Percentiles rank a stretch among this genome's conserved stretches.
phyloP scores from a whole-genome alignment of 2,113 vertebrate species.

The Engystomops pustulosus region DNA sequence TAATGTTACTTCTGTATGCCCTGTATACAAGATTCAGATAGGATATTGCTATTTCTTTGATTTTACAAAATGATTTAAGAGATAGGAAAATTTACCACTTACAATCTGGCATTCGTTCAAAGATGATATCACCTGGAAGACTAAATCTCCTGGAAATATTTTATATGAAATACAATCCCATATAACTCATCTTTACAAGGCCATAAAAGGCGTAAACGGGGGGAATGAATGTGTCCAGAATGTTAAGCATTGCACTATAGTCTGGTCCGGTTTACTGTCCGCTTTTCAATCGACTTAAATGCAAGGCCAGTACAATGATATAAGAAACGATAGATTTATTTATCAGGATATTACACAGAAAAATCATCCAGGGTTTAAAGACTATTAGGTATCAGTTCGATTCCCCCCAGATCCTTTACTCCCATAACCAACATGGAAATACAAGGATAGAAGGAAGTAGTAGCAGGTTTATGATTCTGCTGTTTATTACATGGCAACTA shows the following conservation, averaged over 20 bases:
- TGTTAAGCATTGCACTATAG: not conserved
- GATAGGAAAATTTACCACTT: not conserved
- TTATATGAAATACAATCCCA: not conserved
- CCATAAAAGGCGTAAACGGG: not conserved
- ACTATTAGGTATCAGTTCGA: not conserved
- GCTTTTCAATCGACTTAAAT: not conserved
- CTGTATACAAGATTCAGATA: not conserved
- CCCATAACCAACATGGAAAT: not conserved
- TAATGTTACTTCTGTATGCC: not conserved
- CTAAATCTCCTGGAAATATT: not conserved
- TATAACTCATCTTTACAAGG: not conserved
- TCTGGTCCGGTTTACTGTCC: not conserved
- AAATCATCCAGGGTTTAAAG: not conserved
- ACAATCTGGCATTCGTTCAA: not conserved
- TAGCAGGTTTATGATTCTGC: no score
- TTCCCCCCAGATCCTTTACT: not conserved
- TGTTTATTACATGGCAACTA: no score
- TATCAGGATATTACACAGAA: not conserved
- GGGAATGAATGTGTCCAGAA: not conserved
- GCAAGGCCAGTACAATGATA: not conserved
- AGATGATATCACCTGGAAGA: not conserved
- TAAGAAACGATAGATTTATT: not conserved
- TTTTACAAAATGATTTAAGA: not conserved
- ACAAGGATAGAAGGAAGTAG: not conserved
- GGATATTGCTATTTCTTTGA: not conserved